Evolutionary conservation across 2,113 vertebrate genomes (phyloP), one percentile per base, ranked within the genome.

Genomic region (Acrocephalus arundinaceus): DNA sequence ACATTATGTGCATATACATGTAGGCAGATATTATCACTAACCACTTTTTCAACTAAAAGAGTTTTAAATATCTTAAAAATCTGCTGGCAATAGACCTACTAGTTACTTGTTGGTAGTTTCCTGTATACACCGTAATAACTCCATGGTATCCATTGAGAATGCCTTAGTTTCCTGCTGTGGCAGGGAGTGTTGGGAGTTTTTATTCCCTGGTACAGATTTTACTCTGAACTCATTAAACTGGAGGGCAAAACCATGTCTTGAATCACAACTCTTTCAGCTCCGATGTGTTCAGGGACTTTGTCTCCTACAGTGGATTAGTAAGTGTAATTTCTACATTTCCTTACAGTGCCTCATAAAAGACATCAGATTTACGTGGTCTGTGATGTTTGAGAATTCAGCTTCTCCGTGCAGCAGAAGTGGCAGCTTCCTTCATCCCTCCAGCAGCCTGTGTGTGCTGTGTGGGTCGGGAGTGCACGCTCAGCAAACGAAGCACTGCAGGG

Each of bases 361-460:
- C 15, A 33, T 24, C 41, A 58, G n/a, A 51, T 75, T 9, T 35
- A 85, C 11, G 10, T 43, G 21, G 4, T 25, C 17, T 54, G 28
- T 1, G 5, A 5, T n/a, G 25, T 68, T 70, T 65, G 66, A 48
- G 71, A 52, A n/a, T 28, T 27, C 25, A 39, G 23, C 27, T 49
- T 48, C 62, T 58, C 41, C 0, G 7, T 27, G 45, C 59, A 25
- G 41, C 66, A 51, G 18, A 12, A 85, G 35, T 2, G 46, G 21
- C 57, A 65, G 48, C 39, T 23, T 39, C 75, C 21, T 19, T 31
- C 33, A 8, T 22, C 7, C 16, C 22, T 81, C 10, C 23, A 0
- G 0, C 59, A 16, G 65, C 41, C 37, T 0, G 1, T 25, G 59
- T 6, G 43, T 11, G 58, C 57, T 3, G 0, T 15, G 52, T 0